Evolutionary conservation across 2,797 vertebrate species (phyloP).

Genomic region (Scolopax bukidnonensis): DNA sequence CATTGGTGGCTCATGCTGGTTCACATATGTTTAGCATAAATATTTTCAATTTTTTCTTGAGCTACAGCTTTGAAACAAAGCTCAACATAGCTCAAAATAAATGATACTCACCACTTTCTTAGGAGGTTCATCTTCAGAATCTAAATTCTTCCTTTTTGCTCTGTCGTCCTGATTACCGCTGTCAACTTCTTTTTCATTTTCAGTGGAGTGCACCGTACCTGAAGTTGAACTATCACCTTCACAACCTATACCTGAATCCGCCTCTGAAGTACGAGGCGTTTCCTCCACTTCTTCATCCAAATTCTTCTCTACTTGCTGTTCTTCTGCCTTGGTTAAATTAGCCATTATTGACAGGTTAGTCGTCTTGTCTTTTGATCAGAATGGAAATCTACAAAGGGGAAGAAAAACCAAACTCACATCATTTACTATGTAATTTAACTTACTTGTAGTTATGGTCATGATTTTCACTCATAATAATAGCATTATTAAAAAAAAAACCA

Average conservation of each 20-base stretch:
- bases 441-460: accelerated
- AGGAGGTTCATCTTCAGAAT: constrained; percentile 36
- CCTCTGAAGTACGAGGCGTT: background rate
- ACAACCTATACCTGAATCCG: background rate
- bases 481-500: background rate
- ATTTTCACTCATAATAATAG: background rate
- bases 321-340: constrained; percentile 50
- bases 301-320: constrained; percentile 46
- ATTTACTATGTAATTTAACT: background rate
- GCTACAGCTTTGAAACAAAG: background rate
- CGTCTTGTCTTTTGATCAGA: constrained; percentile 6
- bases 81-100: background rate
- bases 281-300: constrained; percentile 53
- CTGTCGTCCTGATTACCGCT: background rate
- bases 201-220: constrained; percentile 5
- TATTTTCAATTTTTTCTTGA: background rate
- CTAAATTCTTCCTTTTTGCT: constrained; percentile 37
- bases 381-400: background rate
- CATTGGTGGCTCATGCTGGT: background rate
- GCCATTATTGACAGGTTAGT: constrained; percentile 48
- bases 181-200: constrained; percentile 12
- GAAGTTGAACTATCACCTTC: constrained; percentile 25
- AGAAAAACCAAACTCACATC: background rate
- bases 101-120: constrained; percentile 57
- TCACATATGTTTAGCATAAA: background rate